Conservation (phyloP, 2,113 vertebrate genomes). For the Entelurus aequoreus region DNA sequence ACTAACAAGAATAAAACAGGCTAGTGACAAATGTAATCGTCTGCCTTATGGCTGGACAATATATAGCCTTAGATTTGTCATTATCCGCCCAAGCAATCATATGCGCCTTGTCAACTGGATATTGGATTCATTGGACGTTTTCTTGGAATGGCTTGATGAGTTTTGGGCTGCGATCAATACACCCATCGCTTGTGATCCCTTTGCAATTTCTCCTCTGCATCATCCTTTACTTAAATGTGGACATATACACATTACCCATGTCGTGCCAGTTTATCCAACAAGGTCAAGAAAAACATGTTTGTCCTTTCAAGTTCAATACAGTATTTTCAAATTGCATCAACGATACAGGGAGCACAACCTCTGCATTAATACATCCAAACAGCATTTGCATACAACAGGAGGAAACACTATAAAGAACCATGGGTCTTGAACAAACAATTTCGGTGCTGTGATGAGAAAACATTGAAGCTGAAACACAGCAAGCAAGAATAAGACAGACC, state of each 20-base stretch:
- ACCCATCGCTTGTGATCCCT: slow-evolving; percentile 38
- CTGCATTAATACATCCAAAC: neutral
- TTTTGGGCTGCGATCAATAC: slow-evolving; percentile 56
- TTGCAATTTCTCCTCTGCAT: slow-evolving; percentile 37
- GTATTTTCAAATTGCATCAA: neutral
- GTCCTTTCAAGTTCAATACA: neutral
- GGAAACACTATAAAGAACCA: neutral
- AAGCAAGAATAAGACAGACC: neutral
- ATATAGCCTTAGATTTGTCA: slow-evolving; percentile 37
- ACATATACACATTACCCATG: slow-evolving; percentile 10
- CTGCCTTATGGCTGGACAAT: slow-evolving; percentile 22
- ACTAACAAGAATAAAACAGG: slow-evolving; percentile 3
- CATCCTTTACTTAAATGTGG: slow-evolving; percentile 31
- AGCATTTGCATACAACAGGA: neutral
- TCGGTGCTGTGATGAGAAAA: neutral
- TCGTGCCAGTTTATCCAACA: neutral
- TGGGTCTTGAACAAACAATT: neutral
- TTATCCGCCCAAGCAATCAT: slow-evolving; percentile 18
- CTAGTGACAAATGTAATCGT: slow-evolving; percentile 18
- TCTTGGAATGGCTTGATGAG: slow-evolving; percentile 60
- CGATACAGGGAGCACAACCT: neutral
- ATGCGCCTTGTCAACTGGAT: slow-evolving; percentile 14
- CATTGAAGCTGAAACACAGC: neutral
- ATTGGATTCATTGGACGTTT: slow-evolving; percentile 45
- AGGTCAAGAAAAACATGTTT: neutral